Evolutionary conservation across 2,113 vertebrate species (phyloP), one percentile per base, ranked within the genome.

Genomic region (Pterocles gutturalis): DNA sequence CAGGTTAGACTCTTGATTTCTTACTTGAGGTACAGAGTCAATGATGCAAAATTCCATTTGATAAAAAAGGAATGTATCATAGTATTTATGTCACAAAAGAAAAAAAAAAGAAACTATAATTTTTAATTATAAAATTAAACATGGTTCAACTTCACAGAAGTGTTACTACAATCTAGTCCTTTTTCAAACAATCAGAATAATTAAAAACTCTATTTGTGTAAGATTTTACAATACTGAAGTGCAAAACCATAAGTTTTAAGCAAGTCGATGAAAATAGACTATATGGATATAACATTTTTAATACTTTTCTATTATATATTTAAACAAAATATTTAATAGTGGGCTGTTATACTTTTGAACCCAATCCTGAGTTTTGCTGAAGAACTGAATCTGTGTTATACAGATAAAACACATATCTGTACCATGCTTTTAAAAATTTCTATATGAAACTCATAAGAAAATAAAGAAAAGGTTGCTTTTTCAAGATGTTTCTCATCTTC

Each of bases 341-440:
- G 14, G 5, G 4, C 9, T 76, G 9, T 62, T 76, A 4, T 48
- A 48, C 12, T 92, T 83, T 46, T 48, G 22, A 57, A 15, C 64
- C 18, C 1, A 5, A 10, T 41, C 48, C 15, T 46, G 5, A 58
- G 1, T 48, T 80, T 90, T 66, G 11, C 9, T 3, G 34, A 66
- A 72, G 11, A 29, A 54, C 5, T 0, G 2, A 1, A 10, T 45
- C 43, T 46, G 4, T 48, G 0, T 36, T 83, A 36, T 7, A 67
- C 2, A 54, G 24, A 48, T 45, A 13, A 72, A 65, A 54, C 17
- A 1, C 14, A 6, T 38, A n/a, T 34, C 10, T 48, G 7, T 61
- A 54, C 17, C 8, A 45, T 2, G 5, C 3, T 48, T 78, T 34
- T 18, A 3, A 49, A 46, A 33, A 45, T 6, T 69, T 79, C 20